phyloP scores from a whole-genome alignment of 2,797 vertebrate species.

The Gouania willdenowi region DNA sequence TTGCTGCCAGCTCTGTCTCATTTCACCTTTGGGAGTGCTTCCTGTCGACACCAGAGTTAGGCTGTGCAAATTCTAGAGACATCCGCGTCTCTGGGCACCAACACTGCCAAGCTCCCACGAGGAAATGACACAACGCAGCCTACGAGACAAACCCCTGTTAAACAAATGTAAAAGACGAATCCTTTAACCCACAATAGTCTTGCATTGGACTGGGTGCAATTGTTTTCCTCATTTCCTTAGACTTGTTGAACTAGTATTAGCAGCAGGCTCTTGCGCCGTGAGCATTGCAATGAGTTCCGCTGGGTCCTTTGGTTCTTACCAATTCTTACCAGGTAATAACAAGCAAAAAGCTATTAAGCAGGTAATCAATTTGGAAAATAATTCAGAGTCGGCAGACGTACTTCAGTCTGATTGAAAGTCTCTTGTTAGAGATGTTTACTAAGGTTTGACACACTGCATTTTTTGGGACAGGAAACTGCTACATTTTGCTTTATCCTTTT shows the following conservation, averaged over 20 bases:
- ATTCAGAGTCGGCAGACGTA: conserved; percentile 37
- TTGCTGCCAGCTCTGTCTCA: conserved; percentile 33
- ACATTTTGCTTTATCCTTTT: conserved; percentile 49
- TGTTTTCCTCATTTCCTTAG: conserved; percentile 67
- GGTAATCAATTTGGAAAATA: conserved; percentile 63
- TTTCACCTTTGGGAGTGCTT: conserved; percentile 49
- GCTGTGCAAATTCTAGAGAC: conserved; percentile 68
- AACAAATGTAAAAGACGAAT: conserved; percentile 24
- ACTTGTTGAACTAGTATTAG: conserved; percentile 66
- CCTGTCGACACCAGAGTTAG: conserved; percentile 49
- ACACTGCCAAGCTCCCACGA: conserved; percentile 28
- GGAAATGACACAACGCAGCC: conserved; percentile 33
- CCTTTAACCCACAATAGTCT: conserved; percentile 36
- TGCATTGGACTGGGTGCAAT: conserved; percentile 53
- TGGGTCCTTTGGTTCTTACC: conserved; percentile 65
- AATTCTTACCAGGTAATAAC: conserved; percentile 61
- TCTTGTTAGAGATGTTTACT: conserved; percentile 53
- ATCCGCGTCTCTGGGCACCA: conserved; percentile 54
- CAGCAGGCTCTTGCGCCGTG: conserved; percentile 28
- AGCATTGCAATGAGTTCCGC: conserved; percentile 68
- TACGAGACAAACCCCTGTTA: conserved; percentile 34
- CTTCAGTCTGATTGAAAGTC: conserved; percentile 59
- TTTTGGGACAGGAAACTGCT: conserved; percentile 31
- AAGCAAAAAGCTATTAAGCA: conserved; percentile 66
- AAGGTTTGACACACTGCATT: conserved; percentile 38